Evolutionary conservation across 2,888 invertebrate genomes (phyloP), one percentile per base, ranked within the genome.

Genomic region (Byasa hedistus): DNA sequence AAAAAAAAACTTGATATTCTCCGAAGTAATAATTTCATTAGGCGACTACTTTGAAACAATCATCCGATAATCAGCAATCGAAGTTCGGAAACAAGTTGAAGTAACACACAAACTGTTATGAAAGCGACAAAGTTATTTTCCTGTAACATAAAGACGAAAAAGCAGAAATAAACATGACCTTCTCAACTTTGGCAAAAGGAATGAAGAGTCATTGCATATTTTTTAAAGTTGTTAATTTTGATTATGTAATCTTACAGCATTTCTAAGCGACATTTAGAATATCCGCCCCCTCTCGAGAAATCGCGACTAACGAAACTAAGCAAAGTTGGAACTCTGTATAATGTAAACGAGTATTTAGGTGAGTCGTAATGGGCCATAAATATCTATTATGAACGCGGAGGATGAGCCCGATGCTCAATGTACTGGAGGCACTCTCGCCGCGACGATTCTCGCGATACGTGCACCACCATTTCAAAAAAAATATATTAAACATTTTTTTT

Each of bases 321-420:
- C n/a, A 52, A 64, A 60, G 39, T 67, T 51, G 39, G 61, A 57
- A 32, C 63, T 60, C 36, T 64, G 60, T 60, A 67, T 64, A 67
- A 67, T 64, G 66, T 54, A 61, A 62, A 64, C 57, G 63, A 36
- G 63, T 69, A 70, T 73, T 72, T 70, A 72, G 69, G 70, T 67
- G 69, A 65, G 65, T 64, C 69, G 64, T 67, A 72, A 69, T 70
- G 69, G 72, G 69, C 75, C 72, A 79, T 82, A 83, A 82, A 83
- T 83, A 80, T 78, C 71, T 69, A 71, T 74, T 77, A 76, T 74
- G 70, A 62, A 68, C 73, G 73, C 71, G 69, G 72, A 72, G 71
- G 69, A 69, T 70, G 72, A 44, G 66, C 65, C 44, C 58, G 39
- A 36, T 57, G 67, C 60, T 67, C 67, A 60, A 57, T 67, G 67